Evolutionary conservation across 2,113 vertebrate species (phyloP).

Genomic region (Nannospalax galili): DNA sequence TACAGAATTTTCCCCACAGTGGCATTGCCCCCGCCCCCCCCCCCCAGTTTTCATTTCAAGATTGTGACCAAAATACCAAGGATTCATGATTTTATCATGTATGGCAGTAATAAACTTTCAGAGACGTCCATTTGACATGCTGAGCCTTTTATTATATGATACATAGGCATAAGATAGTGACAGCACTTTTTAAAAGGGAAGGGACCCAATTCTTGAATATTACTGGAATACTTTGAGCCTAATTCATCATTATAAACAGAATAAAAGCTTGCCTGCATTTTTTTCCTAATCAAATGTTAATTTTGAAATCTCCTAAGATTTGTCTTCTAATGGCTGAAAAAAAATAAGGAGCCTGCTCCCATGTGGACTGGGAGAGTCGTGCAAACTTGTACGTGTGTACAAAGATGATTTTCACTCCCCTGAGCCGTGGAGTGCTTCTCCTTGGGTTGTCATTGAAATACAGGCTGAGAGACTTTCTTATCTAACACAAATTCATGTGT

Average conservation of each 20-base stretch:
- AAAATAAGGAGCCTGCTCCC: background rate
- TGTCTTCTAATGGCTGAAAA: background rate
- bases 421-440: background rate
- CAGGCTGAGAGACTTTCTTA: conserved; percentile 14
- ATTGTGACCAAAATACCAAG: conserved; percentile 4
- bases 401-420: background rate
- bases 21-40: background rate
- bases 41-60: background rate
- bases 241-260: background rate
- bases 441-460: conserved; percentile 28
- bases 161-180: background rate
- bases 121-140: background rate
- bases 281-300: conserved; percentile 1
- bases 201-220: background rate
- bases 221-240: background rate
- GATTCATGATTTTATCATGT: conserved; percentile 14
- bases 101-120: background rate
- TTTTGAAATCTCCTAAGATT: conserved; percentile 10
- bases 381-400: background rate
- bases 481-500: background rate
- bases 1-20: background rate
- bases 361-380: background rate
- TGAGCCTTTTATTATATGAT: background rate
- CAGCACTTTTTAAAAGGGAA: background rate
- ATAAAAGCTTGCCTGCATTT: background rate